phyloP scores from a whole-genome alignment of 2,113 vertebrate genomes.

The Podarcis raffonei region DNA sequence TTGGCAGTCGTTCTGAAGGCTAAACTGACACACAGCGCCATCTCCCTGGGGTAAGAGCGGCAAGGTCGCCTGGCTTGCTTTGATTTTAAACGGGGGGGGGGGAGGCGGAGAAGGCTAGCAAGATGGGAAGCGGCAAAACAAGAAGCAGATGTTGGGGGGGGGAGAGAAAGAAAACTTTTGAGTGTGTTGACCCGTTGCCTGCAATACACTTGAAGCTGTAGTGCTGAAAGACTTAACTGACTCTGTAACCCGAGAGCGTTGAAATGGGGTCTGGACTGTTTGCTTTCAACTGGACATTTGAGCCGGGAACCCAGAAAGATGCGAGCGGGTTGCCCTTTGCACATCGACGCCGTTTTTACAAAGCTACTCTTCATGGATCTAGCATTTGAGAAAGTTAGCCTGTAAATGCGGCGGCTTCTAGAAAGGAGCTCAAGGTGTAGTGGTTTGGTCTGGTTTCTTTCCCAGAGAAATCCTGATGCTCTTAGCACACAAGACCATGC shows the following conservation, averaged over 20 bases:
- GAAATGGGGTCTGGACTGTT: constrained; percentile 29
- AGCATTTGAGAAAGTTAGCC: constrained; percentile 16
- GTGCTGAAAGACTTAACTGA: constrained; percentile 13
- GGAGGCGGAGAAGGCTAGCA: accelerated
- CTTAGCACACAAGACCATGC: background rate
- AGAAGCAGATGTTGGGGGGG: background rate
- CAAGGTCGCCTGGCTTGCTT: background rate
- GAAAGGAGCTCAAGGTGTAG: background rate
- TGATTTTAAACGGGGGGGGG: accelerated
- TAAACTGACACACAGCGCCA: background rate
- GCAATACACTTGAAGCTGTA: background rate
- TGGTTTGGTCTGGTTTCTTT: background rate
- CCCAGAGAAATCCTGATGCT: background rate
- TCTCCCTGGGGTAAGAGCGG: constrained; percentile 36
- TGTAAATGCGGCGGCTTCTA: background rate
- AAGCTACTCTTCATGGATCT: constrained; percentile 15
- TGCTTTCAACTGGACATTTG: constrained; percentile 29
- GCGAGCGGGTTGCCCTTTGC: constrained; percentile 17
- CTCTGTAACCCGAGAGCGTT: constrained; percentile 27
- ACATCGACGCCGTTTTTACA: background rate
- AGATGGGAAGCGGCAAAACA: background rate
- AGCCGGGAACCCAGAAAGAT: background rate
- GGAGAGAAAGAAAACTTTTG: background rate
- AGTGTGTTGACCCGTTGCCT: constrained; percentile 8
- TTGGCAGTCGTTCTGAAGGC: constrained; percentile 1